phyloP scores from a whole-genome alignment of 35 echinoderm and acorn worm genomes.

The Heliocidaris tuberculata region DNA sequence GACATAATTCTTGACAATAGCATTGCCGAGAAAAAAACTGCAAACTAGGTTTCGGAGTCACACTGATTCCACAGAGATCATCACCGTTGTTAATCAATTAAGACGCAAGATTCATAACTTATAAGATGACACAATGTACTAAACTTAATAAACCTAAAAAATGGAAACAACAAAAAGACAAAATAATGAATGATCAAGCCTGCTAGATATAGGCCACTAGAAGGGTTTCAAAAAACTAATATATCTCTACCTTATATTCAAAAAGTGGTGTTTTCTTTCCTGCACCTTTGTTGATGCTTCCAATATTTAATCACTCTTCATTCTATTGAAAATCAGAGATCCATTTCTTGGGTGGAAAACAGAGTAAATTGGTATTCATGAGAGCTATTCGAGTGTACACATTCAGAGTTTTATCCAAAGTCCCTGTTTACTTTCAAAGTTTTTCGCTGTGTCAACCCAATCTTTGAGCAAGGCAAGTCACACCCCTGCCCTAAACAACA shows the following conservation, averaged over 20 bases:
- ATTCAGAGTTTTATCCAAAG: background rate
- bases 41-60: too few relatives aligned
- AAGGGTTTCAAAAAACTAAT: background rate
- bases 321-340: background rate
- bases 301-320: background rate
- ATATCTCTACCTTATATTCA: background rate
- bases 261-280: background rate
- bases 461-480: background rate
- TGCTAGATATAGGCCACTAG: too few relatives aligned
- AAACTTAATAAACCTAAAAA: too few relatives aligned
- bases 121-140: too few relatives aligned
- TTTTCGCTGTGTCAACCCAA: background rate
- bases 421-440: background rate
- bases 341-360: conserved; percentile 4
- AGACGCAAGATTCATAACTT: too few relatives aligned
- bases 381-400: background rate
- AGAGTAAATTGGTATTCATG: conserved; percentile 4
- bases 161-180: too few relatives aligned
- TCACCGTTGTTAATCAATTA: too few relatives aligned
- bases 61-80: too few relatives aligned
- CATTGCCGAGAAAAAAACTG: too few relatives aligned
- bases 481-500: background rate
- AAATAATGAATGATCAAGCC: too few relatives aligned
- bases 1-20: too few relatives aligned
- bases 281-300: background rate